Percentiles rank a stretch among this genome's conserved stretches.
These are phyloP conservation scores for Cyprinodon diabolis DNA, from an alignment of 2,797 vertebrate genomes.

Conservation along the genomic window DNA sequence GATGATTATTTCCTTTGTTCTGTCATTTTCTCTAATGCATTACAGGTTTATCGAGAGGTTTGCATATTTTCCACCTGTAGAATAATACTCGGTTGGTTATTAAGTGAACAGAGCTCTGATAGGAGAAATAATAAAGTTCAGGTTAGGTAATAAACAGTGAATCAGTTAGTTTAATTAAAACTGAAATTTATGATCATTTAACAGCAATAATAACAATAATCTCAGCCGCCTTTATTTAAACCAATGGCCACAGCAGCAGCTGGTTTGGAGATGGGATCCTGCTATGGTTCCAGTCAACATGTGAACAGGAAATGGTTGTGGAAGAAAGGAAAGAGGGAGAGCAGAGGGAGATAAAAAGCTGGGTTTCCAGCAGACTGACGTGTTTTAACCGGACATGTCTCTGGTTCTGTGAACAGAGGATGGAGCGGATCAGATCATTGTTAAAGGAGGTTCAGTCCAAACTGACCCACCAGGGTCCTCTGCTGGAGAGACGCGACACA, in stretches of 20 bases:
- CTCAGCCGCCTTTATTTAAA: slow-evolving; percentile 12
- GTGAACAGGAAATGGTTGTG: slow-evolving; percentile 9
- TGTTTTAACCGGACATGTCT: slow-evolving; percentile 47
- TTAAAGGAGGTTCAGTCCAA: not conserved
- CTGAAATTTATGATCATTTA: too few relatives aligned
- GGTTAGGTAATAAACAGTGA: too few relatives aligned
- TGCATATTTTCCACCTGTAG: not conserved
- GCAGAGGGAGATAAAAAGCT: slow-evolving; percentile 52
- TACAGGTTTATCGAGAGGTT: too few relatives aligned
- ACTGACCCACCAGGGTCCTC: slow-evolving; percentile 30
- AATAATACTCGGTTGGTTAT: not conserved
- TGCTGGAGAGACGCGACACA: slow-evolving; percentile 22
- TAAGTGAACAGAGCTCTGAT: not conserved
- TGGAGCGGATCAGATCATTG: not conserved
- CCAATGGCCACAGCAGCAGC: slow-evolving; percentile 16
- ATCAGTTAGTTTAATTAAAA: too few relatives aligned
- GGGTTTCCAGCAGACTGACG: slow-evolving; percentile 39
- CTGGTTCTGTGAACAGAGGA: slow-evolving; percentile 27
- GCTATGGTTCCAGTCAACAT: slow-evolving; percentile 15
- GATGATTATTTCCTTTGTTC: not conserved
- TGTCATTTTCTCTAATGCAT: too few relatives aligned
- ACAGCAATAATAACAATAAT: too few relatives aligned
- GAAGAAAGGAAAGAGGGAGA: slow-evolving; percentile 4
- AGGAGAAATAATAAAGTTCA: not conserved
- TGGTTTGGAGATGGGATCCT: slow-evolving; percentile 13